These are phyloP conservation scores for Argentina silus DNA, from an alignment of 2,797 vertebrate genomes.

Conservation along the genomic window DNA sequence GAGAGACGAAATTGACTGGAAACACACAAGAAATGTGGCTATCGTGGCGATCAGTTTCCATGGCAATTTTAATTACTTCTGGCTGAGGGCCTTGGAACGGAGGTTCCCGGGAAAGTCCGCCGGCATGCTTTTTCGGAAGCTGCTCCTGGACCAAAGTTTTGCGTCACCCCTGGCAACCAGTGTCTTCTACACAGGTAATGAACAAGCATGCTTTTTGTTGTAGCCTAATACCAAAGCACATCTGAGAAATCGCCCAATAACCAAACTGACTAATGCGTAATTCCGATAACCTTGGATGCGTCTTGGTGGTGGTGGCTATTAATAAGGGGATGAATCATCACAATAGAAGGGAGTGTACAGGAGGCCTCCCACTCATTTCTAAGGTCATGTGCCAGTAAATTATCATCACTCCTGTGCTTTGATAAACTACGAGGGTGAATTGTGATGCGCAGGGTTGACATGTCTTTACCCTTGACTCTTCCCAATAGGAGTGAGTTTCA, in stretches of 20 bases:
- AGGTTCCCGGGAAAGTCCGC: conserved; percentile 86
- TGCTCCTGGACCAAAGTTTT: conserved; percentile 88
- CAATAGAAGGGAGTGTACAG: not conserved
- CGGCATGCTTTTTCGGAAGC: conserved; percentile 81
- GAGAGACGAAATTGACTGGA: conserved; percentile 81
- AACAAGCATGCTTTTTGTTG: not conserved
- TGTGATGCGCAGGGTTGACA: not conserved
- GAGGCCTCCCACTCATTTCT: not conserved
- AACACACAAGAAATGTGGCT: conserved; percentile 85
- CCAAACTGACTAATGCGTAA: not conserved
- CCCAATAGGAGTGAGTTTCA: conserved; percentile 83
- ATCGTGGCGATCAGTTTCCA: conserved; percentile 87
- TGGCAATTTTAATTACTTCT: conserved; percentile 90
- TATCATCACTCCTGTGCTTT: too few relatives aligned
- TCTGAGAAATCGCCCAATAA: not conserved
- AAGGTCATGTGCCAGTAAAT: not conserved
- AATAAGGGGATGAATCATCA: too few relatives aligned
- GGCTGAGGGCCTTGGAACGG: conserved; percentile 85
- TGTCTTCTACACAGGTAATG: conserved; percentile 87
- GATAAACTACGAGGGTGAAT: not conserved
- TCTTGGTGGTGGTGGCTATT: not conserved
- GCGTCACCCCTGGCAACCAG: conserved; percentile 85
- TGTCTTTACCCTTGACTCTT: not conserved
- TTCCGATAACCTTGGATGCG: not conserved
- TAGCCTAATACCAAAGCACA: not conserved